These are phyloP conservation scores for pig (Sus scrofa) DNA, from an alignment of 2,113 vertebrate genomes.

Conservation along the genomic window T2T-Sscrofa CM000830.6:117407001-117407500, in stretches of 20 bases:
- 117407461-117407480: too few species aligned
- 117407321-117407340: too few species aligned
- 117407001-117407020: background rate
- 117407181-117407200: background rate
- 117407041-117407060: constrained; percentile 6
- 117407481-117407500: background rate
- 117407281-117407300: too few species aligned
- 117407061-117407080: background rate
- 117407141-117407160: background rate
- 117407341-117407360: too few species aligned
- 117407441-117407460: too few species aligned
- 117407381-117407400: too few species aligned
- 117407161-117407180: background rate
- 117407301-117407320: too few species aligned
- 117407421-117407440: too few species aligned
- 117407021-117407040: background rate
- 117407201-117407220: background rate
- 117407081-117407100: background rate
- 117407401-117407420: too few species aligned
- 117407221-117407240: background rate
- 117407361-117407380: too few species aligned
- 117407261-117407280: too few species aligned
- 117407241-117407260: too few species aligned
- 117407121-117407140: background rate
- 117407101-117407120: background rate